A percentile compares a stretch with the other conserved stretches of the same genome.
phyloP scores from a whole-genome alignment of 2,888 invertebrate species.

The Lithophane ornitopus region DNA sequence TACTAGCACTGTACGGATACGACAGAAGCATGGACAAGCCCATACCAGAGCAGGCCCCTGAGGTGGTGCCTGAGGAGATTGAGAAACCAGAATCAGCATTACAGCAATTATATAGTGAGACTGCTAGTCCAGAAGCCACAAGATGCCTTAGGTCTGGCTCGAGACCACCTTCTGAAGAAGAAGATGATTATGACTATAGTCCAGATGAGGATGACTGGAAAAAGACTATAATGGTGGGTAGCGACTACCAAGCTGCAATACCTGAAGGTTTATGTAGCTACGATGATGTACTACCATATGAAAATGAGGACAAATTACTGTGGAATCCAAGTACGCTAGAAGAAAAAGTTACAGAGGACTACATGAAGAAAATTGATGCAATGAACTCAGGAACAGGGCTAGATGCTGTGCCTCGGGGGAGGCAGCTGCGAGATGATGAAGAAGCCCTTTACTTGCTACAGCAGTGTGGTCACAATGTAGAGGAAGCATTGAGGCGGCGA shows the following conservation, averaged over 20 bases:
- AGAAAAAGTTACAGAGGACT: conserved; percentile 94
- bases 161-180: conserved; percentile 95
- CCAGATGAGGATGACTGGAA: conserved; percentile 97
- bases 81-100: conserved; percentile 88
- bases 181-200: conserved; percentile 95
- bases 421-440: conserved; percentile 96
- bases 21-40: conserved; percentile 87
- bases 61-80: conserved; percentile 82
- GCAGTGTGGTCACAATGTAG: conserved; percentile 98
- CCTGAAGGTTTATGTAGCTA: conserved; percentile 98
- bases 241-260: conserved; percentile 97
- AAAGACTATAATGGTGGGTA: conserved; percentile 98
- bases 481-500: conserved; percentile 96
- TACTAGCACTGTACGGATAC: conserved; percentile 97
- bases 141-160: conserved; percentile 91
- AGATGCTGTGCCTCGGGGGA: conserved; percentile 92
- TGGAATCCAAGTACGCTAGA: conserved; percentile 97
- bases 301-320: conserved; percentile 98
- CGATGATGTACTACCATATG: conserved; percentile 98
- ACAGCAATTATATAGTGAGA: conserved; percentile 85
- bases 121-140: conserved; percentile 84
- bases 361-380: conserved; percentile 92
- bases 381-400: conserved; percentile 86
- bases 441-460: conserved; percentile 97
- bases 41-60: conserved; percentile 78